These are phyloP conservation scores for Aphidoletes aphidimyza DNA, from an alignment of 2,888 invertebrate genomes.

Conservation along the genomic window DNA sequence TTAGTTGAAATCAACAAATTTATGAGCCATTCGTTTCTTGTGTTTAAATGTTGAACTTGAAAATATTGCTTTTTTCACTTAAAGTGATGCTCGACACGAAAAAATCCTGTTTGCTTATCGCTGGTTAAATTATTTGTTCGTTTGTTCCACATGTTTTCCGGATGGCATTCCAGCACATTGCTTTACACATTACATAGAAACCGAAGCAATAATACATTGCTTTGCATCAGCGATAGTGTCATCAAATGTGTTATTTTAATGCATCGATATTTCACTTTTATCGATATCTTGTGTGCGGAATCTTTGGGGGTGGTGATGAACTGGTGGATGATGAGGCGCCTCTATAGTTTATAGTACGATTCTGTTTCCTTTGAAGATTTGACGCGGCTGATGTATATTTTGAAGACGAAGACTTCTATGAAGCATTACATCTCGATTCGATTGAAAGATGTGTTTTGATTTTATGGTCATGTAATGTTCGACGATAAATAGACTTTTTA, in stretches of 20 bases:
- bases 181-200: constrained; percentile 16
- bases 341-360: background rate
- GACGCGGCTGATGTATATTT: background rate
- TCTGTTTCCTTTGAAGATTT: constrained; percentile 29
- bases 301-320: no score
- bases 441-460: background rate
- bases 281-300: background rate
- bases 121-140: background rate
- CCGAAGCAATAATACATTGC: background rate
- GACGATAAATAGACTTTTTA: no score
- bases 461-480: background rate
- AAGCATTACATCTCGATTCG: background rate
- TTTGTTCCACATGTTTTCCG: constrained; percentile 31
- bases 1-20: background rate
- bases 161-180: background rate
- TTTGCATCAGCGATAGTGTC: constrained; percentile 18
- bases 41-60: background rate
- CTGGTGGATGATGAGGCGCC: constrained; percentile 1
- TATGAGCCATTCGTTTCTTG: background rate
- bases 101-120: constrained; percentile 10
- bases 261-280: background rate
- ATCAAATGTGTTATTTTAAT: background rate
- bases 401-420: no score
- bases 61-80: constrained; percentile 37
- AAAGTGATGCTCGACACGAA: background rate